Evolutionary conservation across 2,113 vertebrate genomes (phyloP).

Genomic region (Rostratula benghalensis): DNA sequence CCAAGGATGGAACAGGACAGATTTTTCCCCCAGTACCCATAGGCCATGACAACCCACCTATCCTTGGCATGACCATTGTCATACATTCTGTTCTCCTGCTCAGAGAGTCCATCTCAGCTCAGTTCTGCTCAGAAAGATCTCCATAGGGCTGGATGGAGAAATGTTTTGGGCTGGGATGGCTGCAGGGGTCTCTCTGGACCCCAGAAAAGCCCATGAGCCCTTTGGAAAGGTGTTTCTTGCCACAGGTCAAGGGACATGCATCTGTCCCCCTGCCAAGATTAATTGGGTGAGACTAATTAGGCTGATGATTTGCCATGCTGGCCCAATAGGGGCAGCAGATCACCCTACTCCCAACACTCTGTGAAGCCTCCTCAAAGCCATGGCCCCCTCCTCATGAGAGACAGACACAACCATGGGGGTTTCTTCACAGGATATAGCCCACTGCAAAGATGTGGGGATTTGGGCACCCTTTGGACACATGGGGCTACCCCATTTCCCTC

Average conservation of each 20-base stretch:
- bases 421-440: neutral
- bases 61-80: neutral
- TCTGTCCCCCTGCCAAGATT: neutral
- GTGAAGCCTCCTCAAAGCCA: neutral
- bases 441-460: neutral
- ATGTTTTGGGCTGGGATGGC: neutral
- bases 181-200: neutral
- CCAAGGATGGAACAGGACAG: neutral
- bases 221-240: neutral
- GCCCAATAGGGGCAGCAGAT: neutral
- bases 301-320: neutral
- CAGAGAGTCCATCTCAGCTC: neutral
- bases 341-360: neutral
- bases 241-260: fast-evolving
- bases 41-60: neutral
- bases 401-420: neutral
- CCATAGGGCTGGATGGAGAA: neutral
- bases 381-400: neutral
- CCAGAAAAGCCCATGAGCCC: neutral
- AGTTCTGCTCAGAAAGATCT: neutral
- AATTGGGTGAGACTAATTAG: neutral
- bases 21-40: neutral
- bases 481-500: neutral
- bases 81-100: fast-evolving
- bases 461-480: neutral